These are phyloP conservation scores for Aproaerema taeniolella DNA, from an alignment of 2,888 invertebrate species.

Conservation along the genomic window DNA sequence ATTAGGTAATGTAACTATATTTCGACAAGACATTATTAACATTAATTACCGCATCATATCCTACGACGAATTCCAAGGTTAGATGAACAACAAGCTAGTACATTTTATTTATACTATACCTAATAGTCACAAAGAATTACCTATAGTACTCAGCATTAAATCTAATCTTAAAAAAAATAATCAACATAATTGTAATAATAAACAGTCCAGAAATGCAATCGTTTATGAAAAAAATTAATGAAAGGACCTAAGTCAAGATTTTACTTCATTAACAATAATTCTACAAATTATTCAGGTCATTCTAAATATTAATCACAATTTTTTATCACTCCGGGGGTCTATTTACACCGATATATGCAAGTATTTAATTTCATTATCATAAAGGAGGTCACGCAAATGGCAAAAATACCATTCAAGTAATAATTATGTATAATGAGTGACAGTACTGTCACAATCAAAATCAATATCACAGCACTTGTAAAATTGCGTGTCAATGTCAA, in stretches of 20 bases:
- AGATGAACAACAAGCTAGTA: conserved; percentile 31
- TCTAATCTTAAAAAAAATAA: conserved; percentile 2
- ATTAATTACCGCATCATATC: conserved; percentile 29
- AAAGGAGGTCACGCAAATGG: no score
- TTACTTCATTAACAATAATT: conserved; percentile 35
- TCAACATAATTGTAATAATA: conserved; percentile 29
- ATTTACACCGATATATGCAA: no score
- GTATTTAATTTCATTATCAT: no score
- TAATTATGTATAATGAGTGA: not conserved
- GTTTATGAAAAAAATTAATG: no score
- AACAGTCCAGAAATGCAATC: conserved; percentile 44
- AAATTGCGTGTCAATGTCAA: conserved; percentile 52
- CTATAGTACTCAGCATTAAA: no score
- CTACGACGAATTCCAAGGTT: conserved; percentile 38
- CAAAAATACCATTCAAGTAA: no score
- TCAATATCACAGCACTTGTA: conserved; percentile 69
- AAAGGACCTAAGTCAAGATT: no score
- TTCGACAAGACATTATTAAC: conserved; percentile 24
- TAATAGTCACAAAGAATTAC: conserved; percentile 9
- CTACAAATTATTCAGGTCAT: conserved; percentile 20
- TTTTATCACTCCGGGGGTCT: no score
- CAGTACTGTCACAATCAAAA: no score
- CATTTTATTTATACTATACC: conserved; percentile 3
- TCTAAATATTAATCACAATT: no score
- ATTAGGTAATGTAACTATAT: conserved; percentile 27